Evolutionary conservation across 1,140 invertebrate genomes (phyloP).

Genomic region (Calephelis virginiensis): DNA sequence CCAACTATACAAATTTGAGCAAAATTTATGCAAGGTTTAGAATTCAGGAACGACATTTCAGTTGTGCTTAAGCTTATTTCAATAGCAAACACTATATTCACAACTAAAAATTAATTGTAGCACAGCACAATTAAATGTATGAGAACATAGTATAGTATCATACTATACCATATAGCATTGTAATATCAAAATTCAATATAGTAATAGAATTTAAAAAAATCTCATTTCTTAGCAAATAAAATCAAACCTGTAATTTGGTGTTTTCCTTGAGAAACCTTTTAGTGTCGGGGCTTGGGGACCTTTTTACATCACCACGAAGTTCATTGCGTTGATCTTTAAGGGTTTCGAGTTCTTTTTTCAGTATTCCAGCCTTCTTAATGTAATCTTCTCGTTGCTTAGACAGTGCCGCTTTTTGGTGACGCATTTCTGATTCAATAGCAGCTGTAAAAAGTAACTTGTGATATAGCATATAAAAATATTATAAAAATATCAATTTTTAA

Average conservation of each 20-base stretch:
- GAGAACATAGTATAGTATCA: neutral
- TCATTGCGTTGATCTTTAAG: constrained; percentile 87
- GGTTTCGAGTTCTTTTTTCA: constrained; percentile 87
- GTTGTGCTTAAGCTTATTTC: constrained; percentile 35
- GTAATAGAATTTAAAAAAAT: constrained; percentile 19
- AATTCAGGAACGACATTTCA: neutral
- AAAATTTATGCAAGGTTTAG: constrained; percentile 31
- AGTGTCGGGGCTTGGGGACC: constrained; percentile 82
- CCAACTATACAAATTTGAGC: constrained; percentile 80
- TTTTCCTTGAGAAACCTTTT: constrained; percentile 87
- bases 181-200: neutral
- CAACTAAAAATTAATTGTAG: constrained; percentile 37
- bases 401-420: constrained; percentile 87
- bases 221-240: constrained; percentile 26
- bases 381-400: constrained; percentile 89
- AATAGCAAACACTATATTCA: constrained; percentile 27
- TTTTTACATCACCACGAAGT: constrained; percentile 82
- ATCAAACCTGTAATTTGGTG: constrained; percentile 86
- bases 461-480: constrained; percentile 12
- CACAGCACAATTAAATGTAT: constrained; percentile 2
- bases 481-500: constrained; percentile 5
- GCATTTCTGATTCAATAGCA: constrained; percentile 88
- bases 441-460: constrained; percentile 45
- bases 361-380: constrained; percentile 82
- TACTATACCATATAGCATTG: neutral